Evolutionary conservation across 2,888 invertebrate species (phyloP).

Genomic region (Andrena praecox): DNA sequence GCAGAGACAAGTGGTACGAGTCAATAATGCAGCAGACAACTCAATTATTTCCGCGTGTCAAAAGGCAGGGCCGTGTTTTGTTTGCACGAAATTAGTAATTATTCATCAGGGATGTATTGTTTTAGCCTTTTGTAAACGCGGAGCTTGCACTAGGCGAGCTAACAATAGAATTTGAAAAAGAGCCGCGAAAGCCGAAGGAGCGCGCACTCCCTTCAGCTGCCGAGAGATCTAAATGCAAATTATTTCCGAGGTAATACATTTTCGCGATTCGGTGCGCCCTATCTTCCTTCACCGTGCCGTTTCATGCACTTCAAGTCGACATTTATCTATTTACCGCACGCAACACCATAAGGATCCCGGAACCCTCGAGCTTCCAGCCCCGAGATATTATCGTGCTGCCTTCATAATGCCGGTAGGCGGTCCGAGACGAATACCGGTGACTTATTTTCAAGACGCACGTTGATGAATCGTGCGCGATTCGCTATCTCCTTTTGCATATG

Average conservation of each 20-base stretch:
- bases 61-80: neutral
- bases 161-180: constrained; percentile 34
- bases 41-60: neutral
- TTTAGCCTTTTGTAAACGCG: neutral
- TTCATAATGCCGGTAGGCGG: constrained; percentile 38
- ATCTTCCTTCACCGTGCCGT: constrained; percentile 37
- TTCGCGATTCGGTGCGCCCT: constrained; percentile 57
- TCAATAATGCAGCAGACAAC: neutral
- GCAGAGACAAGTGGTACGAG: constrained; percentile 1
- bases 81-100: constrained; percentile 8
- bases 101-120: neutral
- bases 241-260: constrained; percentile 62
- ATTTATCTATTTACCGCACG: constrained; percentile 63
- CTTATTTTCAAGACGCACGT: constrained; percentile 39
- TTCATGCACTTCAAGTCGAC: constrained; percentile 60
- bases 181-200: neutral
- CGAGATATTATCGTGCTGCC: constrained; percentile 48
- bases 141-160: neutral
- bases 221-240: constrained; percentile 68
- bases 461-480: constrained; percentile 25
- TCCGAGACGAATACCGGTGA: constrained; percentile 39
- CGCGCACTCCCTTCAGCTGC: constrained; percentile 33
- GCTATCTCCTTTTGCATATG: neutral
- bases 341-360: constrained; percentile 44
- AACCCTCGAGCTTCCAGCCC: constrained; percentile 19